phyloP scores from a whole-genome alignment of 2,888 invertebrate genomes.

The Ophion costatus region DNA sequence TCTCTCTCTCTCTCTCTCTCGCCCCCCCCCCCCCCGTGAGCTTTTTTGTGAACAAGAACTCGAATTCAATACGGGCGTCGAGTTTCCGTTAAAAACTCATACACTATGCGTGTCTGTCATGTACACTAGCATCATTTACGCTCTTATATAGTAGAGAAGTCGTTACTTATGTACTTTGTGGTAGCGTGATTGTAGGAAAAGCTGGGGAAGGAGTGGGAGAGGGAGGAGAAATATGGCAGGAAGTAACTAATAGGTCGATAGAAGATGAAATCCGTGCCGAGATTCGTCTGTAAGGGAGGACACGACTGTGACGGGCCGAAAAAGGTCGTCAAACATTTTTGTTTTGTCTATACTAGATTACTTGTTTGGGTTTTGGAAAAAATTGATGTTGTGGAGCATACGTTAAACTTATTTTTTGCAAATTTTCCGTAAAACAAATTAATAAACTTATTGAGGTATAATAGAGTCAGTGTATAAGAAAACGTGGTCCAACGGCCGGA shows the following conservation, averaged over 20 bases:
- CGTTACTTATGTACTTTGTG: slow-evolving; percentile 50
- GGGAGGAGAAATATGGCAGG: background rate
- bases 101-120: slow-evolving; percentile 1
- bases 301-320: too few relatives aligned
- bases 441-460: too few relatives aligned
- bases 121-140: slow-evolving; percentile 57
- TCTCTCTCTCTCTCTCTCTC: slow-evolving; percentile 33
- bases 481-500: too few relatives aligned
- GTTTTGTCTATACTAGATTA: too few relatives aligned
- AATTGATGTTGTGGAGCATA: too few relatives aligned
- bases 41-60: slow-evolving; percentile 45
- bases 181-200: background rate
- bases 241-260: background rate
- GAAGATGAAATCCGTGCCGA: slow-evolving; percentile 26
- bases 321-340: too few relatives aligned
- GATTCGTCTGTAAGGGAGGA: background rate
- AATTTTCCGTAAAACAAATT: too few relatives aligned
- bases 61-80: slow-evolving; percentile 47
- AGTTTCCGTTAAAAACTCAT: slow-evolving; percentile 45
- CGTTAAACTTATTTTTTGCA: too few relatives aligned
- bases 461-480: too few relatives aligned
- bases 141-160: slow-evolving; percentile 46
- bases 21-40: slow-evolving; percentile 26
- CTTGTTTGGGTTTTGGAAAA: too few relatives aligned
- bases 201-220: background rate